Conservation (phyloP, 2,113 vertebrate genomes). For the Notothenia coriiceps region DNA sequence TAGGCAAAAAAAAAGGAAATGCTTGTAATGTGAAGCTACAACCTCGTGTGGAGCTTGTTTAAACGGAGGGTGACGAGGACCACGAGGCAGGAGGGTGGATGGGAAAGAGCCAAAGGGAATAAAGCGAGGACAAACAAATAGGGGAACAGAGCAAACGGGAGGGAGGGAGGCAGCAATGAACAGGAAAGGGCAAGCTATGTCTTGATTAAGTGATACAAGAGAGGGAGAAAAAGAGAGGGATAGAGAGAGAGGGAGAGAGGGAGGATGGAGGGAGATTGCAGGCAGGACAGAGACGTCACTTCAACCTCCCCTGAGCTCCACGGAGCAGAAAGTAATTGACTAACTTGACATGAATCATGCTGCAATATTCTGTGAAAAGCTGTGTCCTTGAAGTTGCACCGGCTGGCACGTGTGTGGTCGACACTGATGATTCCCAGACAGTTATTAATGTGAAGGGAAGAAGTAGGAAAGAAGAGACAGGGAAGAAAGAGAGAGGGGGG, state of each 20-base stretch:
- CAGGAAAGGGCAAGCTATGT: slow-evolving; percentile 83
- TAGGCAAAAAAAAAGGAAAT: slow-evolving; percentile 10
- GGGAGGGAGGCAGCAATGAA: slow-evolving; percentile 79
- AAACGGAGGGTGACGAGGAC: slow-evolving; percentile 56
- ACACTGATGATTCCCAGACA: slow-evolving; percentile 47
- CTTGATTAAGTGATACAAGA: slow-evolving; percentile 84
- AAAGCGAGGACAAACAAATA: slow-evolving; percentile 73
- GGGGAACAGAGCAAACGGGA: slow-evolving; percentile 69
- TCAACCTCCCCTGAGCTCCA: slow-evolving; percentile 60
- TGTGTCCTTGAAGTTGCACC: slow-evolving; percentile 61
- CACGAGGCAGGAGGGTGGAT: slow-evolving; percentile 74
- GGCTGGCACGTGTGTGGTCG: slow-evolving; percentile 46
- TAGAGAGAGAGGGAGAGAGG: slow-evolving; percentile 62
- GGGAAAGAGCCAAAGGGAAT: slow-evolving; percentile 60
- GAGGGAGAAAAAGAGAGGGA: slow-evolving; percentile 54
- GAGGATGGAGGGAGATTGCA: slow-evolving; percentile 62
- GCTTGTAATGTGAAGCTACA: not conserved
- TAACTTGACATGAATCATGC: slow-evolving; percentile 60
- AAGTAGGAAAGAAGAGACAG: slow-evolving; percentile 53
- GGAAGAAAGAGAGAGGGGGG: slow-evolving; percentile 70
- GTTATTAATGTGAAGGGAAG: slow-evolving; percentile 60
- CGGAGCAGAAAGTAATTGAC: slow-evolving; percentile 62
- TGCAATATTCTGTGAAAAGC: slow-evolving; percentile 33
- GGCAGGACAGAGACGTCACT: slow-evolving; percentile 75
- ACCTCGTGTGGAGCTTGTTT: slow-evolving; percentile 46